Conservation (phyloP, 2,113 vertebrate genomes). For the Bucco capensis region DNA sequence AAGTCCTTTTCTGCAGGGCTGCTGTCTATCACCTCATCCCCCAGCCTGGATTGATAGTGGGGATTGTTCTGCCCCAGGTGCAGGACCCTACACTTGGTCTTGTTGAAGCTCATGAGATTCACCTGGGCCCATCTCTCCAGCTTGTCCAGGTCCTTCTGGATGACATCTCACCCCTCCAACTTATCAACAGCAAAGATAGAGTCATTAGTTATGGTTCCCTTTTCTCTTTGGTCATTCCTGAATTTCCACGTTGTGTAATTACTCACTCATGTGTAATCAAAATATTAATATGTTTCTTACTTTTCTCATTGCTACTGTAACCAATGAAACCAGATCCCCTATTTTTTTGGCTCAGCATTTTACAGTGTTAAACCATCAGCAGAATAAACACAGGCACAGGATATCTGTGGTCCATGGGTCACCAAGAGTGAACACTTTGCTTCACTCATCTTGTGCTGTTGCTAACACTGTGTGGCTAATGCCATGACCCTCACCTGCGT, state of each 20-base stretch:
- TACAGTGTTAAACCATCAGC: neutral
- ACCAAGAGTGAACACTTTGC: neutral
- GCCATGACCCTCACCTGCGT: neutral
- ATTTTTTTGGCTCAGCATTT: neutral
- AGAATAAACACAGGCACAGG: neutral
- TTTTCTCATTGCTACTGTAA: neutral
- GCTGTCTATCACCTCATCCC: no score
- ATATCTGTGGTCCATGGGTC: neutral
- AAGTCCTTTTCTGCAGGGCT: no score
- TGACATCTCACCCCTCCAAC: no score
- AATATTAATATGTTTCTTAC: conserved; percentile 32
- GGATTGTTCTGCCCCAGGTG: no score
- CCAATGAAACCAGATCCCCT: neutral
- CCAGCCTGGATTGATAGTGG: no score
- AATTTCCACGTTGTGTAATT: neutral
- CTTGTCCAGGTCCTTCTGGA: no score
- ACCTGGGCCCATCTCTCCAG: no score
- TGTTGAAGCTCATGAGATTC: no score
- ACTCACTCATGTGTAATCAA: conserved; percentile 22
- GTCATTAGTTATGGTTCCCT: conserved; percentile 8
- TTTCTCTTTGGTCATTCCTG: conserved; percentile 28
- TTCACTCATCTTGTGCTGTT: neutral
- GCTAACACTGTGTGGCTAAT: neutral
- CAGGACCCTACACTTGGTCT: no score
- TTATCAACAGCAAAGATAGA: no score